Evolutionary conservation across 2,888 invertebrate genomes (phyloP).

Genomic region (Mylabris sibirica): DNA sequence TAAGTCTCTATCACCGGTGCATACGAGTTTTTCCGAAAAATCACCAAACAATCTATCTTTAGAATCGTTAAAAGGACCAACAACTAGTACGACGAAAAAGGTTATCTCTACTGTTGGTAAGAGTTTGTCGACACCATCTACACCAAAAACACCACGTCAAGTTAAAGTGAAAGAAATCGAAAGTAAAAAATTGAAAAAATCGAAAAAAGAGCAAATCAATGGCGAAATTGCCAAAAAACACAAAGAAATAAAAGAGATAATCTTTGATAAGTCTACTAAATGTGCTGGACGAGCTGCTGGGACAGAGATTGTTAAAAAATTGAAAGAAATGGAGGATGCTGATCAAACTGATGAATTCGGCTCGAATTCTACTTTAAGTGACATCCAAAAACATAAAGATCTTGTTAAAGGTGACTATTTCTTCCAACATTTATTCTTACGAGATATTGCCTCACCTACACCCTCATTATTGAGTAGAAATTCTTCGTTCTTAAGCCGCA

Average conservation of each 20-base stretch:
- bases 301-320: conserved; percentile 44
- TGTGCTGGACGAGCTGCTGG: conserved; percentile 51
- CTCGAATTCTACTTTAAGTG: conserved; percentile 54
- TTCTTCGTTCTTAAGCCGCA: conserved; percentile 73
- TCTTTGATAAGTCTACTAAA: conserved; percentile 33
- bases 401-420: conserved; percentile 70
- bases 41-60: conserved; percentile 48
- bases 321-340: conserved; percentile 40
- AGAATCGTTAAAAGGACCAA: conserved; percentile 51
- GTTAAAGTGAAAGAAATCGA: conserved; percentile 19
- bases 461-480: conserved; percentile 59
- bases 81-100: conserved; percentile 35
- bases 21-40: conserved; percentile 45
- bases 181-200: conserved; percentile 51
- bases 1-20: conserved; percentile 42
- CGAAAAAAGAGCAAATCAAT: conserved; percentile 55
- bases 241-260: conserved; percentile 39
- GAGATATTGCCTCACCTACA: conserved; percentile 61
- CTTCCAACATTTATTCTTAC: conserved; percentile 75
- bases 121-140: conserved; percentile 13
- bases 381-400: conserved; percentile 67
- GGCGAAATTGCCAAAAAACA: conserved; percentile 53
- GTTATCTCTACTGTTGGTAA: conserved; percentile 23
- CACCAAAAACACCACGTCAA: conserved; percentile 20
- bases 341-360: conserved; percentile 37